Base-by-base conservation (phyloP, 2,888 invertebrate genomes). In the Drosophila paracracens region DNA sequence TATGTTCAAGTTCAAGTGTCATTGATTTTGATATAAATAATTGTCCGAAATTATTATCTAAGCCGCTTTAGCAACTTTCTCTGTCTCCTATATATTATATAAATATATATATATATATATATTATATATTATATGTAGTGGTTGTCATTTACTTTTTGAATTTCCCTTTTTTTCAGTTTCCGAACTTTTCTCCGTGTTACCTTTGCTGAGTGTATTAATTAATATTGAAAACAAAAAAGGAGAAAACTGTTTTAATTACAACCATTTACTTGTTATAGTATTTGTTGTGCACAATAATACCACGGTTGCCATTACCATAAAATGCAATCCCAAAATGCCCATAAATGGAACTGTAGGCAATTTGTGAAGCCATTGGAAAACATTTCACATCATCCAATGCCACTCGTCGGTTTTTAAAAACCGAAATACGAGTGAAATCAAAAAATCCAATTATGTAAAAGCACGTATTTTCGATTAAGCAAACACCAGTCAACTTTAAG, bases 401-500 rank as follows among this genome's bases (percentile, higher is more conserved):
- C 52, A 50, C 61, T 54, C 38, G 64, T 53, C 51, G 68, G 67
- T 38, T 59, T 70, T 76, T 68, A 75, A 48, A 31, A 29, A 60
- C 53, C 72, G 60, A 65, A 78, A 74, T 78, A 68, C 43, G 48
- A 58, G 18, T 38, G 65, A 46, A 66, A 83, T 69, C 74, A 86
- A 83, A 76, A 79, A 86, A 83, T 83, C 75, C 87, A 86, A 83
- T 86, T 86, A 83, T 83, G 82, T 66, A 64, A 77, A 75, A 86
- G 87, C 87, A 83, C 83, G 83, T 83, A 81, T 83, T 86, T 83
- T 83, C 83, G 87, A 86, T 83, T 86, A 83, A 81, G 82, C 79
- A 83, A 86, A 83, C 81, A 64, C 33, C 85, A 69, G 68, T 52
- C 69, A 67, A 53, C 63, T 59, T 67, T 61, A 40, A 31, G 29